Evolutionary conservation across 2,888 invertebrate genomes (phyloP).

Genomic region (Oscheius onirici): DNA sequence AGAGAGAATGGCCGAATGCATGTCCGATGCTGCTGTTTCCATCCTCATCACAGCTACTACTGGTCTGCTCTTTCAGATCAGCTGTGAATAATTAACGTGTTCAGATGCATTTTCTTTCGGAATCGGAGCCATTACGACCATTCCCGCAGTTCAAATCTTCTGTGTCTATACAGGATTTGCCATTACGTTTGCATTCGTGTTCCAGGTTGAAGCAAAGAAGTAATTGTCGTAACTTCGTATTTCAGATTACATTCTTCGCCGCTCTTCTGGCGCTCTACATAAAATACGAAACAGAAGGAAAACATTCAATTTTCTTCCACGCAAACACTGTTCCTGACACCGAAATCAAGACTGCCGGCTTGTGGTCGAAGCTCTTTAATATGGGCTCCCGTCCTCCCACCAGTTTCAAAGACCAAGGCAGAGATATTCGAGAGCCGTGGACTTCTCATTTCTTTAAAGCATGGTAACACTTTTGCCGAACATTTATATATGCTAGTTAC

Average conservation of each 20-base stretch:
- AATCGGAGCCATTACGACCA: slow-evolving; percentile 83
- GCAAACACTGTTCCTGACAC: slow-evolving; percentile 44
- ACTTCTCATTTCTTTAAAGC: slow-evolving; percentile 65
- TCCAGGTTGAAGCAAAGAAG: slow-evolving; percentile 53
- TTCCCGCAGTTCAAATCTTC: slow-evolving; percentile 92
- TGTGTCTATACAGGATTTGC: slow-evolving; percentile 83
- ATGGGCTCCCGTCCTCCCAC: slow-evolving; percentile 44
- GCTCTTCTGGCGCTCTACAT: slow-evolving; percentile 65
- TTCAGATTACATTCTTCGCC: slow-evolving; percentile 70
- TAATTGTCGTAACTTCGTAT: neutral
- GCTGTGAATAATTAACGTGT: neutral
- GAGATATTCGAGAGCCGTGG: slow-evolving; percentile 51
- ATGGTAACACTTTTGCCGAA: slow-evolving; percentile 44
- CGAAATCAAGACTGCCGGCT: slow-evolving; percentile 23
- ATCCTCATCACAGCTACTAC: slow-evolving; percentile 83
- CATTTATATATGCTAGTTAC: neutral
- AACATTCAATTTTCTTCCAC: slow-evolving; percentile 58
- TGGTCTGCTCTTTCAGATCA: neutral
- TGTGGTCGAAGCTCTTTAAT: slow-evolving; percentile 44
- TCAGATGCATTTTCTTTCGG: slow-evolving; percentile 70
- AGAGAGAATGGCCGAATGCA: slow-evolving; percentile 77
- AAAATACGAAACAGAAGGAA: slow-evolving; percentile 61
- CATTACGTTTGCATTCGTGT: slow-evolving; percentile 68
- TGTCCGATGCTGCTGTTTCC: slow-evolving; percentile 92
- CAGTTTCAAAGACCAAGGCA: neutral